phyloP scores from a whole-genome alignment of 1,140 invertebrate genomes.

The Drosophila murphyi region DNA sequence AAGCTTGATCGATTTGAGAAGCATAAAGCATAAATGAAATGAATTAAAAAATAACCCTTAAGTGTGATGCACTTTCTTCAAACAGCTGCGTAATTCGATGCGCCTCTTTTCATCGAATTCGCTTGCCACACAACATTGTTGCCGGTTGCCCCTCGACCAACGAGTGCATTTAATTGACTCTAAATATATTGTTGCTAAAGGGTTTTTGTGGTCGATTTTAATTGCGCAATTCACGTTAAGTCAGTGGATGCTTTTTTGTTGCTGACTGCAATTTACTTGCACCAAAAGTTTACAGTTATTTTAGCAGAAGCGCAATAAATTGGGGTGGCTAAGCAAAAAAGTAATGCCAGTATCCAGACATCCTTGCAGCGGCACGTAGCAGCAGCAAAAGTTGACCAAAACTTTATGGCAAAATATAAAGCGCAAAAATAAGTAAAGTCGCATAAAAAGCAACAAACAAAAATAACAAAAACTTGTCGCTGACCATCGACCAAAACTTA shows the following conservation, averaged over 20 bases:
- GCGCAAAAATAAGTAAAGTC: conserved; percentile 56
- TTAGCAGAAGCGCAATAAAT: conserved; percentile 67
- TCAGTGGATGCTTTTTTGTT: conserved; percentile 57
- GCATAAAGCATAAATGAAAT: neutral
- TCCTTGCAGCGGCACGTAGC: conserved; percentile 32
- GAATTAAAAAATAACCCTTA: neutral
- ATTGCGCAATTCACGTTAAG: conserved; percentile 63
- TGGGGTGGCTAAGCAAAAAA: conserved; percentile 21
- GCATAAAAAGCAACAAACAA: conserved; percentile 58
- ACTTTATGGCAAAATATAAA: conserved; percentile 64
- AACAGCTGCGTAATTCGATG: conserved; percentile 9
- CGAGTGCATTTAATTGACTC: conserved; percentile 67
- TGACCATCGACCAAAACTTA: conserved; percentile 44
- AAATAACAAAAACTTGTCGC: conserved; percentile 44
- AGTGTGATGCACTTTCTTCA: neutral
- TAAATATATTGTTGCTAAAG: conserved; percentile 72
- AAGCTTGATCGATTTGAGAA: conserved; percentile 21
- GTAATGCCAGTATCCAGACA: conserved; percentile 5
- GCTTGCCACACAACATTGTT: conserved; percentile 4
- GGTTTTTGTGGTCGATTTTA: conserved; percentile 63
- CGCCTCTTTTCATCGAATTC: conserved; percentile 9
- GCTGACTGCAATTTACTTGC: conserved; percentile 24
- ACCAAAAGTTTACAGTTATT: conserved; percentile 73
- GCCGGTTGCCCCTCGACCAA: conserved; percentile 5
- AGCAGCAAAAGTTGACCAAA: conserved; percentile 64